Evolutionary conservation across 92 coral and sea anemone species (phyloP), one percentile per base, ranked within the genome.

Genomic region (Heliopora coerulea): DNA sequence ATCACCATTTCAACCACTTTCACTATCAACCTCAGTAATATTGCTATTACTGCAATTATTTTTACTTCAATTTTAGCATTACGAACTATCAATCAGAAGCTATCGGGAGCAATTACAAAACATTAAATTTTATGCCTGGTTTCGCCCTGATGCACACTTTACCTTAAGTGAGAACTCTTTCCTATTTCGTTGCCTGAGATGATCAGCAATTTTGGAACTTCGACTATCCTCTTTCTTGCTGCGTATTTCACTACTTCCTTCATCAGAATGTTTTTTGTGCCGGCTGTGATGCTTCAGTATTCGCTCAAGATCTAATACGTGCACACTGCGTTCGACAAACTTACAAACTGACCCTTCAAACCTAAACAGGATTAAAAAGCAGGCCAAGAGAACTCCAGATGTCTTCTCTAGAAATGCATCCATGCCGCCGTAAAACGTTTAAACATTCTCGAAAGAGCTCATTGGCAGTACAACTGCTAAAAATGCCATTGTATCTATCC

Each of bases 111-210:
- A n/a, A n/a, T n/a, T n/a, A n/a, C n/a, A n/a, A n/a, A n/a, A n/a
- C n/a, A n/a, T n/a, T n/a, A n/a, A n/a, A n/a, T n/a, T n/a, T n/a
- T n/a, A n/a, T n/a, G n/a, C n/a, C n/a, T n/a, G n/a, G n/a, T n/a
- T n/a, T n/a, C n/a, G n/a, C n/a, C n/a, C n/a, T n/a, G n/a, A n/a
- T n/a, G n/a, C n/a, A n/a, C n/a, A n/a, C n/a, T n/a, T n/a, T 58
- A 91, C 97, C 82, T 86, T 68, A 8, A 91, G 91, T 31, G 87
- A 80, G 42, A 88, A 91, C 54, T 91, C 97, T 74, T 85, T 78
- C 23, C 89, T 93, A 49, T 90, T 92, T 58, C 86, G 86, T 18
- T 4, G 61, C 30, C 64, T 81, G 32, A 35, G 61, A 1, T 46
- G 59, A 18, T 69, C n/a, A 17, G 54, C 25, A 0, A 75, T 75